Conservation (phyloP, 1,140 invertebrate genomes). For the Amyelois transitella region DNA sequence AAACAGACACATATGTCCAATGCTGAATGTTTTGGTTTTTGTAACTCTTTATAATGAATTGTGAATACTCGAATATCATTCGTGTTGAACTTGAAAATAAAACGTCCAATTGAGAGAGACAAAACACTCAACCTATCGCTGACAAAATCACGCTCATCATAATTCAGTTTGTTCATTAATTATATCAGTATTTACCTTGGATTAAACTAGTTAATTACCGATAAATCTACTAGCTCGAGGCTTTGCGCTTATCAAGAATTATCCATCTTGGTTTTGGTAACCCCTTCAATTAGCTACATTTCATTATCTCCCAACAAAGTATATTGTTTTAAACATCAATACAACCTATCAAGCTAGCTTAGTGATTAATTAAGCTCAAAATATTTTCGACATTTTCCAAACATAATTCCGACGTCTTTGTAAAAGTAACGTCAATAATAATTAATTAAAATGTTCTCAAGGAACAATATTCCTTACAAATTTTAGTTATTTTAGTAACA, state of each 20-base stretch:
- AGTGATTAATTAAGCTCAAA: neutral
- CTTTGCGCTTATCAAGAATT: neutral
- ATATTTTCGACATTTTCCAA: neutral
- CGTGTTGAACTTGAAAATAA: no score
- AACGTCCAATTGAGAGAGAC: no score
- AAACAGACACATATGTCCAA: no score
- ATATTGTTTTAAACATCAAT: neutral
- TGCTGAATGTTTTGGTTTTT: no score
- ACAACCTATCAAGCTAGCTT: neutral
- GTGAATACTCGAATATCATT: no score
- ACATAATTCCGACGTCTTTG: neutral
- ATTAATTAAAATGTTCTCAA: neutral
- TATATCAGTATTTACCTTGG: no score
- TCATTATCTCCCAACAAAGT: neutral
- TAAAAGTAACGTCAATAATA: neutral
- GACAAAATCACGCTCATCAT: no score
- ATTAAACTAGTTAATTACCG: conserved; percentile 1
- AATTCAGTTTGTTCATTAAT: no score
- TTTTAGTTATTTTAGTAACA: no score
- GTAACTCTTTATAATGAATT: no score
- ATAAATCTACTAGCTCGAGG: neutral
- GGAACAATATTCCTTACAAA: no score
- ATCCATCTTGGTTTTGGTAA: neutral
- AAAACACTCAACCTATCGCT: no score
- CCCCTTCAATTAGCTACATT: neutral